Conservation (phyloP, 2,797 vertebrate genomes). For the Choloepus didactylus region DNA sequence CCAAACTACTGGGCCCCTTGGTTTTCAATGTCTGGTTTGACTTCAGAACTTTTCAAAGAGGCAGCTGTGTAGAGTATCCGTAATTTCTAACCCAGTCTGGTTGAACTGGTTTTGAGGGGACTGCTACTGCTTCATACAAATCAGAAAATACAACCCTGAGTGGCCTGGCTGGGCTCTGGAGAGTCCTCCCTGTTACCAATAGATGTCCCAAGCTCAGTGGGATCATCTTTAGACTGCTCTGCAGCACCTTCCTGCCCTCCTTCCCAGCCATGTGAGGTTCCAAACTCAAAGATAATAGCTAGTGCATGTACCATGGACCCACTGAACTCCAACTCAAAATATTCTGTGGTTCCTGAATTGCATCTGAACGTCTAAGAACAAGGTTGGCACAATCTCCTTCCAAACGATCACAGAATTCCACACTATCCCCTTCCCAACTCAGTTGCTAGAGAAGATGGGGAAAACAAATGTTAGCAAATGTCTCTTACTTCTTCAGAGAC, state of each 20-base stretch:
- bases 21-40: neutral
- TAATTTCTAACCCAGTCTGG: neutral
- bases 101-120: conserved; percentile 13
- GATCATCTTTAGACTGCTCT: neutral
- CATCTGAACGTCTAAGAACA: neutral
- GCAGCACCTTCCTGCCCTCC: neutral
- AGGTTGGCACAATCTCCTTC: neutral
- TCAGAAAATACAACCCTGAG: neutral
- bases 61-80: no score
- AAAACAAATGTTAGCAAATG: neutral
- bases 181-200: accelerated
- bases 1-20: accelerated
- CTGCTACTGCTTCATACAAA: neutral
- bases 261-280: neutral
- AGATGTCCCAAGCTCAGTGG: neutral
- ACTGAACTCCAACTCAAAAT: neutral
- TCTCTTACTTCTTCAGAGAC: neutral
- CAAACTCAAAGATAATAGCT: neutral
- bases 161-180: neutral
- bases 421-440: neutral
- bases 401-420: neutral
- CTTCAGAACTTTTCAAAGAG: neutral
- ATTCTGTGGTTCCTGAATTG: neutral
- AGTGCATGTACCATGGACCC: neutral
- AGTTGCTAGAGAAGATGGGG: neutral